phyloP scores from a whole-genome alignment of 2,797 vertebrate species.

The Esox lucius region DNA sequence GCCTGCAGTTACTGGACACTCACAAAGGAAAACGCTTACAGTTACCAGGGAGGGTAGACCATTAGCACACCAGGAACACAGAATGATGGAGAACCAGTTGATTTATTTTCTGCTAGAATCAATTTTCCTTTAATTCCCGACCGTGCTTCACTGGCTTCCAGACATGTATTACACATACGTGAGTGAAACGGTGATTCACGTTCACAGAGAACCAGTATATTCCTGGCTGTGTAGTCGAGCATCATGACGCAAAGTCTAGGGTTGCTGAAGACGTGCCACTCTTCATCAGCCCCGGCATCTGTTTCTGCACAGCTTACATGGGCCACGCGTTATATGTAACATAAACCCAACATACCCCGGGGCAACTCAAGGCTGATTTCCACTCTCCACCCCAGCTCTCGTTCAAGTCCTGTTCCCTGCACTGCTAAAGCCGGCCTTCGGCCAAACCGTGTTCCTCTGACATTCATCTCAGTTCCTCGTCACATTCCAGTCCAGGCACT shows the following conservation, averaged over 20 bases:
- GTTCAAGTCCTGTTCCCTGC: not conserved
- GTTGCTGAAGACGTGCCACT: constrained; percentile 44
- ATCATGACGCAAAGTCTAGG: constrained; percentile 59
- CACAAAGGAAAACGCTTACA: constrained; percentile 31
- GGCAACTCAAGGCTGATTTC: constrained; percentile 3
- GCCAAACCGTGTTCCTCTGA: not conserved
- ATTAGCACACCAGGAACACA: constrained; percentile 39
- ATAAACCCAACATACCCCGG: not conserved
- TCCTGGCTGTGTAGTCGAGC: constrained; percentile 53
- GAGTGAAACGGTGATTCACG: constrained; percentile 13
- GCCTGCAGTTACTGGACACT: constrained; percentile 19
- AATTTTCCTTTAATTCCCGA: constrained; percentile 21
- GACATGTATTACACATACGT: constrained; percentile 9
- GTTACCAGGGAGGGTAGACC: constrained; percentile 11
- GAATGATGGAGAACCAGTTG: constrained; percentile 22
- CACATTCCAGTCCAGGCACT: not conserved
- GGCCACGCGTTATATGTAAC: constrained; percentile 12
- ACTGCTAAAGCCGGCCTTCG: not conserved
- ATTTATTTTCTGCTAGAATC: constrained; percentile 44
- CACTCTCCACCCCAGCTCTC: constrained; percentile 1
- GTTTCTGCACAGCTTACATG: constrained; percentile 43
- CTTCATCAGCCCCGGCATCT: constrained; percentile 56
- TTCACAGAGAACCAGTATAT: constrained; percentile 44
- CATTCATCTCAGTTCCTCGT: not conserved
- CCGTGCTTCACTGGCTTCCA: constrained; percentile 11